Percentiles rank a stretch among this genome's conserved stretches.
Evolutionary conservation across 2,888 invertebrate species (phyloP).

Genomic region (Nowickia ferox): DNA sequence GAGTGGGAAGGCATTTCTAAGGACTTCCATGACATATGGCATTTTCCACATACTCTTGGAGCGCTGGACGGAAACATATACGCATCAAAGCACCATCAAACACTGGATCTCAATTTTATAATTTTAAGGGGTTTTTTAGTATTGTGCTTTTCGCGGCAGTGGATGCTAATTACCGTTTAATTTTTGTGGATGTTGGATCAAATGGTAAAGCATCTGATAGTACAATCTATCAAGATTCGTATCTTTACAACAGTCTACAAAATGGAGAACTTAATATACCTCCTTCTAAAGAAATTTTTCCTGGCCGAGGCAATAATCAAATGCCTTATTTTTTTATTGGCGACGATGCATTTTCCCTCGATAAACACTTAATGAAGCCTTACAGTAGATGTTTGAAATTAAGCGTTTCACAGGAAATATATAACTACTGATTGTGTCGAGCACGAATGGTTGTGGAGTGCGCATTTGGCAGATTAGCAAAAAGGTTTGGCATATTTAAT

Average conservation of each 20-base stretch:
- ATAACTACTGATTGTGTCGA: background rate
- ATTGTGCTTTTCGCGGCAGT: background rate
- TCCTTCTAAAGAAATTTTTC: background rate
- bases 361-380: background rate
- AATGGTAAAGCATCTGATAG: background rate
- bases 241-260: background rate
- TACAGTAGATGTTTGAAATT: no score
- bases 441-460: background rate
- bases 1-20: background rate
- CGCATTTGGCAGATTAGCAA: background rate
- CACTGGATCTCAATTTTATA: background rate
- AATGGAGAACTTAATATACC: background rate
- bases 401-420: background rate
- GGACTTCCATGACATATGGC: background rate
- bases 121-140: conserved; percentile 3
- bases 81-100: background rate
- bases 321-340: background rate
- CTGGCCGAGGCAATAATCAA: conserved; percentile 5
- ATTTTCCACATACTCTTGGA: background rate
- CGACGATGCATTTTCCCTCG: background rate
- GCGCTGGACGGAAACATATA: background rate
- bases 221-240: background rate
- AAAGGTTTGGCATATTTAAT: background rate
- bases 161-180: background rate
- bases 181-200: background rate